Evolutionary conservation across 1,140 invertebrate genomes (phyloP), one percentile per base, ranked within the genome.

Genomic region (Neoseiulus cucumeris): DNA sequence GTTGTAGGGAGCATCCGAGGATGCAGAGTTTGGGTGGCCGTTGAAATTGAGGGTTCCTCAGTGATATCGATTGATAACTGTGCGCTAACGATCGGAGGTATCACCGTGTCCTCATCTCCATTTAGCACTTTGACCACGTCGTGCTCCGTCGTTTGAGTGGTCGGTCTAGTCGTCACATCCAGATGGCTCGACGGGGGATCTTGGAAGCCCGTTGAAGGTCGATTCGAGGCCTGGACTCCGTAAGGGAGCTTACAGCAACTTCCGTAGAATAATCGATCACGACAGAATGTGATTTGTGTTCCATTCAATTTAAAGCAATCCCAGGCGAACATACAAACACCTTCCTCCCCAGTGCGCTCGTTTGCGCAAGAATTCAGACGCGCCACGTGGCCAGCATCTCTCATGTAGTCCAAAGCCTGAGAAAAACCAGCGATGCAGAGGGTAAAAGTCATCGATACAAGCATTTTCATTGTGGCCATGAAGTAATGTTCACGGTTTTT

Each of bases 251-350:
- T 64, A 68, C 89, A 93, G 73, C 89, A 93, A 4, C 88, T 87
- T 6, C 89, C 89, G 71, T 91, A 91, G 4, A 92, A 79, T 72
- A 92, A 90, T 1, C 87, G 87, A 73, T 92, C 88, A 82, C 91
- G 87, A 70, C 90, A 93, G 5, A 89, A 83, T 0, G 87, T 87
- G 0, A 91, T 85, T 0, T 91, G 86, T 72, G 85, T 82, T 1
- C 90, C 89, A 9, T 83, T 83, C 67, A 85, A 77, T 65, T 85
- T 82, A 7, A 80, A 80, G 74, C 90, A 93, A 73, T 93, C 87
- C 72, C 90, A 88, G 75, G 91, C 91, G 76, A 92, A 93, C 87
- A 92, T 91, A 75, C 90, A 93, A 70, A 89, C 83, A n/a, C 86
- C 80, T 72, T 71, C 69, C 72, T 77, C 66, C 29, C 68, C 68